Base-by-base conservation (phyloP, 2,113 vertebrate species). In the Eurypyga helias region DNA sequence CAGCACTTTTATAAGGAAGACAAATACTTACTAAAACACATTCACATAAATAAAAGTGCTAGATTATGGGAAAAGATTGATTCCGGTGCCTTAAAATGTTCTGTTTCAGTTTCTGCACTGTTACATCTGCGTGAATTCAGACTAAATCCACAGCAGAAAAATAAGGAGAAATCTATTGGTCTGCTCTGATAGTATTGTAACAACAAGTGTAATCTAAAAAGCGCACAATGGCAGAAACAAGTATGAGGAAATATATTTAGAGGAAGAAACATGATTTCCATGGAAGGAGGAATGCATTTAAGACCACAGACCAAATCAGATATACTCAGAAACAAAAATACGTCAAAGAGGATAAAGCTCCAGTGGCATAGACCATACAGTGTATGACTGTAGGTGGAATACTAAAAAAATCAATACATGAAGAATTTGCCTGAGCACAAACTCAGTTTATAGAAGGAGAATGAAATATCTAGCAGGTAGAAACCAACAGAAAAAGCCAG, bases 261-360 rank as follows among this genome's bases (percentile, higher is more conserved):
- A 45, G 20, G 52, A 94, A 73, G 69, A 87, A 87, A 38, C 73
- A 82, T 15, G 13, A 89, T 87, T 94, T 94, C 55, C 0, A 4
- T 76, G 34, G 38, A 75, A 78, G 33, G 38, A 75, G 43, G 48
- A 91, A 71, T 70, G 34, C 60, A 38, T 71, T 87, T 77, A 75
- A 92, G 87, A 89, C 20, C 41, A 70, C 19, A 61, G 71, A 72
- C 65, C n/a, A 60, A 95, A 95, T 91, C 75, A 96, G 65, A 92
- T 89, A 28, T 25, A 58, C 41, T 88, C 58, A 91, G 43, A 69
- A 94, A 73, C 45, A 89, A 87, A 96, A 87, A 64, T 64, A 55
- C 0, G 11, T 29, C 72, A 78, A 81, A 78, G 36, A 67, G 55
- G 23, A 84, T 93, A 91, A 95, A 94, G 46, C 33, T 84, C 25